phyloP scores from a whole-genome alignment of 2,113 vertebrate genomes.

The Corythornis cristatus region DNA sequence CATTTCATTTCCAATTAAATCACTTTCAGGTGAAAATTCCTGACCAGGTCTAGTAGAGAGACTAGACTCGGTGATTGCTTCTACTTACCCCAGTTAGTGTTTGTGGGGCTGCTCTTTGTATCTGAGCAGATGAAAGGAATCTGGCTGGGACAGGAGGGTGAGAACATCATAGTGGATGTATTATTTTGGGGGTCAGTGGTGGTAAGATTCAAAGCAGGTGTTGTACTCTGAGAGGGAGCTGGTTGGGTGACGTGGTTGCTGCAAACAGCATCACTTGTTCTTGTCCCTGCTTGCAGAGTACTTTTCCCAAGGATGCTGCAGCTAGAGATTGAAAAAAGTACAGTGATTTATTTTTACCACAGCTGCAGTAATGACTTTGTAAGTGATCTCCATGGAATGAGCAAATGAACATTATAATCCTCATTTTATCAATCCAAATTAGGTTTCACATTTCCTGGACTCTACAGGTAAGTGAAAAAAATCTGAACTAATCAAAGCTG shows the following conservation, averaged over 20 bases:
- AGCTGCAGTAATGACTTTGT: neutral
- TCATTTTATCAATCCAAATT: neutral
- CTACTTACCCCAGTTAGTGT: conserved; percentile 47
- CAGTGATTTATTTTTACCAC: neutral
- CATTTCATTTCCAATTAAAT: neutral
- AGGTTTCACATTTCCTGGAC: neutral
- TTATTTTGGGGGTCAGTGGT: neutral
- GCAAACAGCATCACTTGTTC: neutral
- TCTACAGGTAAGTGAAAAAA: neutral
- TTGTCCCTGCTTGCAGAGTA: neutral
- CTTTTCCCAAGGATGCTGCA: neutral
- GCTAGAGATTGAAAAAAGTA: neutral
- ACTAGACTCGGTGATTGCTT: neutral
- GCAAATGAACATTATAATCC: neutral
- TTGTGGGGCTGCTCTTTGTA: neutral
- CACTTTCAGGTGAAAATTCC: neutral
- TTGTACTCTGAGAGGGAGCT: fast-evolving
- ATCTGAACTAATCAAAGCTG: neutral
- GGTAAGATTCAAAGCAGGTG: neutral
- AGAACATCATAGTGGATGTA: fast-evolving
- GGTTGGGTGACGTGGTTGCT: neutral
- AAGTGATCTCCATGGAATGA: neutral
- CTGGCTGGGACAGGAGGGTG: neutral
- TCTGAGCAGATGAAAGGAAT: neutral
- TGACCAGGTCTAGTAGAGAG: neutral